Conservation (phyloP, 2,797 vertebrate species). For the Limnodromus scolopaceus region DNA sequence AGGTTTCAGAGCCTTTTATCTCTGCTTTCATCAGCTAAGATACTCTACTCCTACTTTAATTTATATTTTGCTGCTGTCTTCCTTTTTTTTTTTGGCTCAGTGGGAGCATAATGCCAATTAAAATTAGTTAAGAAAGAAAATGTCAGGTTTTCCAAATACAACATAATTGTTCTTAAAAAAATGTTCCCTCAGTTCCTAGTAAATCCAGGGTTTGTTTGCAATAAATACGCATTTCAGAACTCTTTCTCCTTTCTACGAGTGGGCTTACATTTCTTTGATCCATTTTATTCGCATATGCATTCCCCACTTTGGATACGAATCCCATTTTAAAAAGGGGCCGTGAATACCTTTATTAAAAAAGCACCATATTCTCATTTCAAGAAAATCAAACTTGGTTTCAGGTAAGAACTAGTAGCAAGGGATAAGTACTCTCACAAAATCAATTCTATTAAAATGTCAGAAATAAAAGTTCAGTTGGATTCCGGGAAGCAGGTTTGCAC, state of each 20-base stretch:
- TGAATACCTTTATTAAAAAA: neutral
- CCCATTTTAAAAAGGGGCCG: neutral
- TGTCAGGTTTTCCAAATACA: constrained; percentile 22
- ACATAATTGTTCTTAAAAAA: constrained; percentile 21
- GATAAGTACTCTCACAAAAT: neutral
- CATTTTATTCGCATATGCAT: neutral
- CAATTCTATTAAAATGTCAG: neutral
- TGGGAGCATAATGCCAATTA: constrained; percentile 16
- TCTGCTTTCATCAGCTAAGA: neutral
- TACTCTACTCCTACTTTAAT: constrained; percentile 1
- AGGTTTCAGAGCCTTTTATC: neutral
- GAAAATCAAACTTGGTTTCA: neutral
- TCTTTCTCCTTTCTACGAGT: neutral
- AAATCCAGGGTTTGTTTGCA: constrained; percentile 1
- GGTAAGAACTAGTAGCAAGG: neutral
- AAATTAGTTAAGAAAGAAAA: constrained; percentile 57
- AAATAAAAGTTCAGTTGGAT: neutral
- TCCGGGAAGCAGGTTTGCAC: neutral
- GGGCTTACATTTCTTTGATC: neutral
- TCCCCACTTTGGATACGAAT: neutral
- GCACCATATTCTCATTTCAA: neutral
- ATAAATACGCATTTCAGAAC: neutral
- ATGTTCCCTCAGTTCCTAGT: neutral
- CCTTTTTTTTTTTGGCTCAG: neutral
- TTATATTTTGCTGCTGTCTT: constrained; percentile 14